Evolutionary conservation across 2,113 vertebrate species (phyloP).

Genomic region (Brevimyrus niger): DNA sequence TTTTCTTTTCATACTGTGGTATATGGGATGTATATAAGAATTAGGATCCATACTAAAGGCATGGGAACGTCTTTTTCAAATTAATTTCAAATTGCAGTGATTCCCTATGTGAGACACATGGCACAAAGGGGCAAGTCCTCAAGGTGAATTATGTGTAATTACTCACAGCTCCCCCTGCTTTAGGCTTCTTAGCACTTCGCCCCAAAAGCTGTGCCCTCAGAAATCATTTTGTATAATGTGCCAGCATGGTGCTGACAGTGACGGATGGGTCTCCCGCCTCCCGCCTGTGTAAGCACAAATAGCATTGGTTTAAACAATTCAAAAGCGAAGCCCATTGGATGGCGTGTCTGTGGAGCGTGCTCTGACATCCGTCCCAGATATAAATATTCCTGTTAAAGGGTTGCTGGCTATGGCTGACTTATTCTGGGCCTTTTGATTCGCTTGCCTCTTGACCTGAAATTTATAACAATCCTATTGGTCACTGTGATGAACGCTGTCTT

Average conservation of each 20-base stretch:
- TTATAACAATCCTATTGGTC: constrained; percentile 24
- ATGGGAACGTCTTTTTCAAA: not conserved
- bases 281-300: constrained; percentile 57
- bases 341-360: constrained; percentile 34
- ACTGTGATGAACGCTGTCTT: not conserved
- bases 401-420: constrained; percentile 20
- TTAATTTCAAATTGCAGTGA: not conserved
- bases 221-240: constrained; percentile 96
- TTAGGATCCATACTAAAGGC: not conserved
- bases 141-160: constrained; percentile 95
- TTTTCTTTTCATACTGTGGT: not conserved
- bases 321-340: constrained; percentile 56
- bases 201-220: constrained; percentile 77
- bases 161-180: constrained; percentile 86
- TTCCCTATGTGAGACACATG: not conserved
- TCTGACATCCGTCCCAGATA: constrained; percentile 30
- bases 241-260: constrained; percentile 69
- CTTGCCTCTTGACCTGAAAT: constrained; percentile 31
- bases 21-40: not conserved
- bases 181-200: constrained; percentile 78
- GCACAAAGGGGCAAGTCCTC: constrained; percentile 66
- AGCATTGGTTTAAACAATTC: constrained; percentile 60
- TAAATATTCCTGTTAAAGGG: constrained; percentile 25
- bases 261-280: constrained; percentile 68
- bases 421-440: constrained; percentile 31